Conservation (phyloP, 2,888 invertebrate species). For the Alviniconcha strummeri region DNA sequence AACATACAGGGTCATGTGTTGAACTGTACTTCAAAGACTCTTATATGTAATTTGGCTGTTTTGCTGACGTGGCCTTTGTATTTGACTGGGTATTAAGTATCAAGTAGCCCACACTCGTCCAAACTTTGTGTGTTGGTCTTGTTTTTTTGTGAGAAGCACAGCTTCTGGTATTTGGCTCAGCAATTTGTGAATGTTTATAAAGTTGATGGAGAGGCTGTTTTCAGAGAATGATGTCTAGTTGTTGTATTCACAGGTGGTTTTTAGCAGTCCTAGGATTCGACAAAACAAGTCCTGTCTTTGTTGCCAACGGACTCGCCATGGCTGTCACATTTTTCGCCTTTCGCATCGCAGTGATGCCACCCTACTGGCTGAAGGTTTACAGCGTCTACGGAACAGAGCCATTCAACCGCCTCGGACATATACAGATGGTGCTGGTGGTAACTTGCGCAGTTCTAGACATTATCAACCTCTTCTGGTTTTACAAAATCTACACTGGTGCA, state of each 20-base stretch:
- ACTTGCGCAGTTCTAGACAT: slow-evolving; percentile 68
- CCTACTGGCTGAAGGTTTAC: slow-evolving; percentile 70
- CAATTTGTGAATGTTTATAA: too few relatives aligned
- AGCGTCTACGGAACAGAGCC: slow-evolving; percentile 62
- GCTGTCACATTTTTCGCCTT: slow-evolving; percentile 68
- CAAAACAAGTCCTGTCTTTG: slow-evolving; percentile 57
- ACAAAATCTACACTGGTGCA: slow-evolving; percentile 64
- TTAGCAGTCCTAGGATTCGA: slow-evolving; percentile 62
- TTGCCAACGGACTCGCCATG: slow-evolving; percentile 71
- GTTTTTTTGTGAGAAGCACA: too few relatives aligned
- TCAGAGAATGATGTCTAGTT: too few relatives aligned
- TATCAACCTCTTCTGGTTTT: slow-evolving; percentile 71
- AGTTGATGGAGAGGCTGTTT: too few relatives aligned
- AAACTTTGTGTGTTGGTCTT: too few relatives aligned
- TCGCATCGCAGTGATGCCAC: slow-evolving; percentile 67
- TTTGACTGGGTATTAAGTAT: too few relatives aligned
- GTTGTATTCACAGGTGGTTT: slow-evolving; percentile 63
- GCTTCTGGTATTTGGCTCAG: too few relatives aligned
- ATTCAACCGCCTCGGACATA: slow-evolving; percentile 62
- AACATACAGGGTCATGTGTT: too few relatives aligned
- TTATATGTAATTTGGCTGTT: too few relatives aligned
- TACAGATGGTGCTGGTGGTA: slow-evolving; percentile 67
- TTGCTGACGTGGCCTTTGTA: too few relatives aligned
- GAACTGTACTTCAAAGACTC: too few relatives aligned
- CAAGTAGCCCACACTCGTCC: too few relatives aligned